These are phyloP conservation scores for Falcunculus frontatus DNA, from an alignment of 2,113 vertebrate species.

Conservation along the genomic window DNA sequence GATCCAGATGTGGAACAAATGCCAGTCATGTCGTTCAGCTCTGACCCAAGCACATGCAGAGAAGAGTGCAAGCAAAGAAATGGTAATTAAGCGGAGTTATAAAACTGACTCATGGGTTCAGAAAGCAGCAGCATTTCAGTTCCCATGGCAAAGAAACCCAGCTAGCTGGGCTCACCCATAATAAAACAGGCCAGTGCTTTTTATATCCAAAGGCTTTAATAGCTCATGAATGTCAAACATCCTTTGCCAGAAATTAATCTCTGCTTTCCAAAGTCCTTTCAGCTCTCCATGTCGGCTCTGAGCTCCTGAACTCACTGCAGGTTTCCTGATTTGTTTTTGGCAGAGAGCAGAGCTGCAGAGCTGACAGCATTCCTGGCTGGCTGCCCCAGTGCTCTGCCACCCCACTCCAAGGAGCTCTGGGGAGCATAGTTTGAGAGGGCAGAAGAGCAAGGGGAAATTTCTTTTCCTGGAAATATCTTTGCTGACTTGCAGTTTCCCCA, in stretches of 20 bases:
- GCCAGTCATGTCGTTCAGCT: not conserved
- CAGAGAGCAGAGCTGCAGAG: not conserved
- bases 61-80: not conserved
- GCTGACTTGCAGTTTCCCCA: not conserved
- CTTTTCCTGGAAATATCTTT: not conserved
- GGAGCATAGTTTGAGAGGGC: not conserved
- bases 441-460: not conserved
- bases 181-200: not conserved
- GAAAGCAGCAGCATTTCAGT: not conserved
- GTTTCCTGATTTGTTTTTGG: not conserved
- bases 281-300: not conserved
- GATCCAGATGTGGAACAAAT: not conserved
- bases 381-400: not conserved
- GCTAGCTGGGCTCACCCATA: not conserved
- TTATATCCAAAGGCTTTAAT: not conserved
- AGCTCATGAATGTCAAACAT: not conserved
- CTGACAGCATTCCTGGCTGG: not conserved
- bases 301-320: not conserved
- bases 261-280: not conserved
- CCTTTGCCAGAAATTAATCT: not conserved
- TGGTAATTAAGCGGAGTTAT: not conserved
- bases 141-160: not conserved
- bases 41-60: not conserved
- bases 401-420: accelerated
- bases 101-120: not conserved